Evolutionary conservation across 2,797 vertebrate genomes (phyloP), one percentile per base, ranked within the genome.

Genomic region (Amazonetta brasiliensis): DNA sequence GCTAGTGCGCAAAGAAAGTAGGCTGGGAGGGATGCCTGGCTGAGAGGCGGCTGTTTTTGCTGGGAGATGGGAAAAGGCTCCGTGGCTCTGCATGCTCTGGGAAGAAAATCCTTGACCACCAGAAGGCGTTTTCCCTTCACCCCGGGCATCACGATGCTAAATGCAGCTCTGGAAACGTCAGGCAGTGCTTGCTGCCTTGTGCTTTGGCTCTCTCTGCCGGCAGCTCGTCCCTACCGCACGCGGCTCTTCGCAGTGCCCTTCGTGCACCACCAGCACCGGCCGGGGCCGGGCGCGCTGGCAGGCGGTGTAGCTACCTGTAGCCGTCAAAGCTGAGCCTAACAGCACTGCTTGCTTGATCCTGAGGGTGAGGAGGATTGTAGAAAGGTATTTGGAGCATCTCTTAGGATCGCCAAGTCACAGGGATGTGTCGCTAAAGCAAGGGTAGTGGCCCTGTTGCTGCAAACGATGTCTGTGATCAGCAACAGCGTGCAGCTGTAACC

Each of bases 151-250:
- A 2, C 23, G 4, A 0, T 0, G 52, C 63, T 1, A 8, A 39
- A 18, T 0, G 46, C 55, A 41, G 50, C 37, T 58, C 59, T 3
- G 71, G 35, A 9, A 28, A 23, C 10, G 0, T 3, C 6, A 11
- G 0, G 2, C 20, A 9, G n/a, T 0, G 2, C 44, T 59, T 5
- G 13, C 22, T 85, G 35, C 15, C 71, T 81, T 0, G 68, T 7
- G 84, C 89, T 94, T 35, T 74, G 54, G 62, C 92, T 84, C 96
- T 90, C 95, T 90, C 95, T 97, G 82, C 95, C 66, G 95, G 82
- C 85, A 74, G 81, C 64, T 79, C 3, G 1, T 74, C 67, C 90
- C 84, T 8, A 41, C 23, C 25, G 62, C 87, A 74, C 18, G 1
- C 3, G 14, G 59, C 30, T 21, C 22, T 48, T 19, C 7, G 46